Conservation (phyloP, 2,113 vertebrate genomes). For the Strix aluco region DNA sequence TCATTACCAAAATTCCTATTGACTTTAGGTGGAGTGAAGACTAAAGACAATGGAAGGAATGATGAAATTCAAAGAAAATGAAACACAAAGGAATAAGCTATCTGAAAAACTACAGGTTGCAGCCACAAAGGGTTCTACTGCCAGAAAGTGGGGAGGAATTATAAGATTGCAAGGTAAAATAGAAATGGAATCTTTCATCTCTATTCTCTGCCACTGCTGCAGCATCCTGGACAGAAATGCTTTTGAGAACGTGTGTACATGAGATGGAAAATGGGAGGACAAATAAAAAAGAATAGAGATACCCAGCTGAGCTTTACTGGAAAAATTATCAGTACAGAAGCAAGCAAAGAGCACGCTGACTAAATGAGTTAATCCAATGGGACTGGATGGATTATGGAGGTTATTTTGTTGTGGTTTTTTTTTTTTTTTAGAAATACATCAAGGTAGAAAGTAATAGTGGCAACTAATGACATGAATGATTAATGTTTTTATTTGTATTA, state of each 20-base stretch:
- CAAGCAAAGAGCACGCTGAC: background rate
- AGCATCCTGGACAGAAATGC: background rate
- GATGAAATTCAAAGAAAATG: background rate
- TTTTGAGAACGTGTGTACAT: background rate
- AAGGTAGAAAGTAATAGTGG: slow-evolving; percentile 29
- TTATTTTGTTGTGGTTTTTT: background rate
- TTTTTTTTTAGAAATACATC: background rate
- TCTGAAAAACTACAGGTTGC: background rate
- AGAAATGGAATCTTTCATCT: background rate
- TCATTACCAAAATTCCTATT: background rate
- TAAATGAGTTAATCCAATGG: slow-evolving; percentile 28
- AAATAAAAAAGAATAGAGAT: background rate
- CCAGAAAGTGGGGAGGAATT: background rate
- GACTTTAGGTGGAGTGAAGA: background rate
- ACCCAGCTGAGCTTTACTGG: background rate
- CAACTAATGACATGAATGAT: slow-evolving; percentile 43
- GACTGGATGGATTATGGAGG: background rate
- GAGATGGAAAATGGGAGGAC: background rate
- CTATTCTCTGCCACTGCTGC: background rate
- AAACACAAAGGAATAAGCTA: background rate
- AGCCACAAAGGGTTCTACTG: background rate
- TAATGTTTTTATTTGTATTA: slow-evolving; percentile 56
- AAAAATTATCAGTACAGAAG: background rate
- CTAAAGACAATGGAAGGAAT: background rate
- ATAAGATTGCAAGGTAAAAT: background rate